Evolutionary conservation across 2,113 vertebrate genomes (phyloP).

Genomic region (Myrmecobius fasciatus): DNA sequence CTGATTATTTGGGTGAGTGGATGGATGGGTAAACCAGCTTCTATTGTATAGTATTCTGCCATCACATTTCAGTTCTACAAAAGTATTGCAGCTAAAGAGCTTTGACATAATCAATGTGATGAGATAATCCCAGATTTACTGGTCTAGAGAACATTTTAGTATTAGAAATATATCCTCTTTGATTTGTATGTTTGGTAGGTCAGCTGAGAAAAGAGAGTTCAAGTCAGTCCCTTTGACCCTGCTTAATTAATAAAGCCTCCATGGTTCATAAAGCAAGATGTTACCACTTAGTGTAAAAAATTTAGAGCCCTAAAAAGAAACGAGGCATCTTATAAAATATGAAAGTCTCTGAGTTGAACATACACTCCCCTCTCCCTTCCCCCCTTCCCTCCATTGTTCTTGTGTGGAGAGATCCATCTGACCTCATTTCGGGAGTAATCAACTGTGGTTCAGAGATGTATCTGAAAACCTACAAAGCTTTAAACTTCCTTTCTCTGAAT

Average conservation of each 20-base stretch:
- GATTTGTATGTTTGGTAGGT: constrained; percentile 70
- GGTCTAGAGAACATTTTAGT: constrained; percentile 82
- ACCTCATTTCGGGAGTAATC: constrained; percentile 69
- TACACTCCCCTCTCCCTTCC: background rate
- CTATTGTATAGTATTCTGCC: background rate
- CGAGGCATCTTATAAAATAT: constrained; percentile 40
- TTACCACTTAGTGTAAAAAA: constrained; percentile 64
- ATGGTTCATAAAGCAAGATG: constrained; percentile 49
- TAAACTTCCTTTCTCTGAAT: constrained; percentile 60
- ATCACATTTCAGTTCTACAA: constrained; percentile 80
- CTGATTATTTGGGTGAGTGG: background rate
- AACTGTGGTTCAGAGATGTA: constrained; percentile 53
- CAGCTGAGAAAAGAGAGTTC: constrained; percentile 61
- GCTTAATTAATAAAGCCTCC: constrained; percentile 68
- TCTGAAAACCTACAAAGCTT: constrained; percentile 65
- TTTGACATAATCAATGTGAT: constrained; percentile 84
- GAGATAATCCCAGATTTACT: constrained; percentile 85
- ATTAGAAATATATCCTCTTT: constrained; percentile 80
- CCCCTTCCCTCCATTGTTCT: constrained; percentile 56
- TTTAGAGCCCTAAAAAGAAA: constrained; percentile 63
- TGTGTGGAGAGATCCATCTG: constrained; percentile 58
- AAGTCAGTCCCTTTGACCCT: constrained; percentile 62
- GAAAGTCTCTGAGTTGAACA: constrained; percentile 51
- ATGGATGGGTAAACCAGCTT: background rate
- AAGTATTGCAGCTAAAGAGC: constrained; percentile 81